Conservation (phyloP, 2,797 vertebrate genomes). For the Siniperca scherzeri region DNA sequence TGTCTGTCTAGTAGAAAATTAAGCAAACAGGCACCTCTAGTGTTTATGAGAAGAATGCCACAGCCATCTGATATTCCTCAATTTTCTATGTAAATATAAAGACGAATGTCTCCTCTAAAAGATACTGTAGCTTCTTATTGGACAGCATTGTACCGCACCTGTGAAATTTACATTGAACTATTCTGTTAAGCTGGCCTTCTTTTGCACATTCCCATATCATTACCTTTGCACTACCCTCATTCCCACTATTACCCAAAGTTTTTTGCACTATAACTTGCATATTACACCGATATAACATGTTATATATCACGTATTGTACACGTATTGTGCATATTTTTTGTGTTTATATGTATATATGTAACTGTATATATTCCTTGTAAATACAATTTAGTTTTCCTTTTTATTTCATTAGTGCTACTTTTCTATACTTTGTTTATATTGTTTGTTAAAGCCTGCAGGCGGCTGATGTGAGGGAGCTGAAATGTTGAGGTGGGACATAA, state of each 20-base stretch:
- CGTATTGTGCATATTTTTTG: not conserved
- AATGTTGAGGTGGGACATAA: conserved; percentile 47
- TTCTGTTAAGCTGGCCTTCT: no score
- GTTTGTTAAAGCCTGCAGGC: conserved; percentile 12
- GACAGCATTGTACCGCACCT: not conserved
- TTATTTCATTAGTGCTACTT: no score
- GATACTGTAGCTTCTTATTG: not conserved
- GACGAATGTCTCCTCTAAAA: conserved; percentile 15
- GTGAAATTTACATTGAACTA: not conserved
- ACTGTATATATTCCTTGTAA: no score
- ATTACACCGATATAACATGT: no score
- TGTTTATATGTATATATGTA: not conserved
- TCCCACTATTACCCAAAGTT: no score
- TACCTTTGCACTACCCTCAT: no score
- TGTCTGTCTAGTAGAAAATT: conserved; percentile 13
- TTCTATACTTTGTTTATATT: no score
- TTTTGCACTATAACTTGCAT: no score
- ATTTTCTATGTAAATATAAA: conserved; percentile 33
- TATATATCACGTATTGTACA: not conserved
- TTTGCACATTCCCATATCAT: no score
- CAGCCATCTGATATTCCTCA: conserved; percentile 35
- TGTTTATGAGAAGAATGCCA: conserved; percentile 9
- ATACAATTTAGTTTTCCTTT: not conserved
- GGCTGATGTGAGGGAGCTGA: conserved; percentile 17
- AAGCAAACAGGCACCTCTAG: conserved; percentile 1